A percentile compares a stretch with the other conserved stretches of the same genome.
Conservation (phyloP, 2,797 vertebrate species). For the Falco novaeseelandiae region DNA sequence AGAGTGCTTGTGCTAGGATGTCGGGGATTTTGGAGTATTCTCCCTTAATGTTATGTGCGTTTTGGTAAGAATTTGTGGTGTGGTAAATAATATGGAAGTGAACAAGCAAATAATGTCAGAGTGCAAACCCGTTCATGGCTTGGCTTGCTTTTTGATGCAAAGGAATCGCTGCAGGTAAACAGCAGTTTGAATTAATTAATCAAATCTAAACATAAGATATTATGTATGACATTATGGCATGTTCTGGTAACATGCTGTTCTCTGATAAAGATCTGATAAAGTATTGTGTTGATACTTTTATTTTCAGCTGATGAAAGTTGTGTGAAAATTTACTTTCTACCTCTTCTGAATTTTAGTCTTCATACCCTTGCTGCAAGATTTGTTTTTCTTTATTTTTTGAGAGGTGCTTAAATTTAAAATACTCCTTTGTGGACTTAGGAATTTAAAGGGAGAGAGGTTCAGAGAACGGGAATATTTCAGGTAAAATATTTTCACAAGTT, state of each 20-base stretch:
- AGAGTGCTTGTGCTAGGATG: not conserved
- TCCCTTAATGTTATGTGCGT: not conserved
- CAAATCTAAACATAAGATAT: not conserved
- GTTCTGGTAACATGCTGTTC: not conserved
- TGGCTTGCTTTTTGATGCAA: not conserved
- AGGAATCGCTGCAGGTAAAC: not conserved
- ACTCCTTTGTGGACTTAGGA: fast-evolving
- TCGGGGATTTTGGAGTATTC: not conserved
- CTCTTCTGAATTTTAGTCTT: not conserved
- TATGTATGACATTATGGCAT: fast-evolving
- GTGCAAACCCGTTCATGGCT: not conserved
- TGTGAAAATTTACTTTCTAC: not conserved
- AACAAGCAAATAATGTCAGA: not conserved
- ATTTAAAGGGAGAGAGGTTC: not conserved
- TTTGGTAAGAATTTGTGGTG: not conserved
- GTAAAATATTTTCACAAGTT: not conserved
- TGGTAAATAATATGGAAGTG: not conserved
- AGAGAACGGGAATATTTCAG: not conserved
- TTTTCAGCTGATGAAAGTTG: not conserved
- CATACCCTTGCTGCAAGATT: not conserved
- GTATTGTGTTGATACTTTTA: not conserved
- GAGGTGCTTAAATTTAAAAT: not conserved
- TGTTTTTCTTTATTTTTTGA: not conserved
- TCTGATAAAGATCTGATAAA: not conserved
- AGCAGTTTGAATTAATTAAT: not conserved